Base-by-base conservation (phyloP, 2,888 invertebrate species). In the Synanthedon tipuliformis region DNA sequence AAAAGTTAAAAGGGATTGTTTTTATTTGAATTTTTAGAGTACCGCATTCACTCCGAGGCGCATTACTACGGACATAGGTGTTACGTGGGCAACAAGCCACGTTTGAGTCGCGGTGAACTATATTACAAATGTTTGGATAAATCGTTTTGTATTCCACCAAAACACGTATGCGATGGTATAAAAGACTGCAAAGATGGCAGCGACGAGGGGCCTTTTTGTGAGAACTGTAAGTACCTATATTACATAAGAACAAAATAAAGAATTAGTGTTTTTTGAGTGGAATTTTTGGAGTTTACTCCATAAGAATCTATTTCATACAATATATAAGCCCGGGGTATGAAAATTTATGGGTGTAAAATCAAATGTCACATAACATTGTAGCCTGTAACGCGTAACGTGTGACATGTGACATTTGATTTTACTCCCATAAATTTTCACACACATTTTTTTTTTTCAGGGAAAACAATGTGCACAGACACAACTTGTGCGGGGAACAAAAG, bases 161-260 rank as follows among this genome's bases (percentile, higher is more conserved):
- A 75, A 8, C 91, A 91, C 86, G 82, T 90, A 59, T 95, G 95
- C 71, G 92, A 95, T 61, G 88, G 89, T 0, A 67, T 86, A 1
- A 79, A 87, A 45, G 95, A 95, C 68, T 95, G 95, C 65, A 81
- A 85, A 0, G 95, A 95, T 64, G 89, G 89, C 12, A 92, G 92
- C 18, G 95, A 95, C 65, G 95, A 95, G 70, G 89, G 89, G 10
- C 34, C 59, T 0, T 82, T 80, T 55, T 86, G 85, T 57, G 55
- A 75, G 4, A 65, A 62, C 1, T 78, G 76, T 73, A 58, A 81
- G 68, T 70, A 23, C 48, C 3, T 34, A 34, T 1, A 1, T 5
- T 2, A 4, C 4, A 27, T 34, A 34, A 10, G 34, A 8, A 34
- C 34, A 34, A 34, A 34, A 34, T 34, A 8, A 34, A 34, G 8